These are phyloP conservation scores for Grapholita molesta DNA, from an alignment of 1,140 invertebrate species.

Conservation along the genomic window DNA sequence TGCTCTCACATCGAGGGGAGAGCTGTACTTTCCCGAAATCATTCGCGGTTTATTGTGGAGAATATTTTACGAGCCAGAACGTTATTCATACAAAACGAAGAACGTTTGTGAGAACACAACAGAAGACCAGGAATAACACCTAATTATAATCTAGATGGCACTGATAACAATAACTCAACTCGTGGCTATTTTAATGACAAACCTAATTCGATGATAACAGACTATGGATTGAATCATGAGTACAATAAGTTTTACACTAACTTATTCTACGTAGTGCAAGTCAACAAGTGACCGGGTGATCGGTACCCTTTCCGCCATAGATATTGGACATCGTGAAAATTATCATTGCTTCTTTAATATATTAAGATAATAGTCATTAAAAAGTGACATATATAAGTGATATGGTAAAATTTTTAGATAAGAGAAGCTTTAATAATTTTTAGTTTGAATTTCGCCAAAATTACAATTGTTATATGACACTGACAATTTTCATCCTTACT, in stretches of 20 bases:
- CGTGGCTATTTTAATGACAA: not conserved
- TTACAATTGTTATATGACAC: not conserved
- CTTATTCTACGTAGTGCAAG: constrained; percentile 30
- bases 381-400: too few relatives aligned
- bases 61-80: too few relatives aligned
- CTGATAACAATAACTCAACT: too few relatives aligned
- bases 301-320: constrained; percentile 63
- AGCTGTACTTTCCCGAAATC: too few relatives aligned
- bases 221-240: not conserved
- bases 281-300: constrained; percentile 59
- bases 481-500: not conserved
- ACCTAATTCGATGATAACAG: not conserved
- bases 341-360: constrained; percentile 43
- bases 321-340: constrained; percentile 74
- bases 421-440: not conserved
- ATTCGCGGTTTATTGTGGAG: too few relatives aligned
- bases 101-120: too few relatives aligned
- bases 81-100: too few relatives aligned
- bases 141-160: too few relatives aligned
- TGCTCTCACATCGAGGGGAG: too few relatives aligned
- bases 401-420: constrained; percentile 3
- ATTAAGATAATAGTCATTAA: not conserved
- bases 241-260: not conserved
- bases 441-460: not conserved
- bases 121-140: too few relatives aligned